These are phyloP conservation scores for Halocynthia roretzi DNA, from an alignment of 23 tunicate species.

Conservation along the genomic window DNA sequence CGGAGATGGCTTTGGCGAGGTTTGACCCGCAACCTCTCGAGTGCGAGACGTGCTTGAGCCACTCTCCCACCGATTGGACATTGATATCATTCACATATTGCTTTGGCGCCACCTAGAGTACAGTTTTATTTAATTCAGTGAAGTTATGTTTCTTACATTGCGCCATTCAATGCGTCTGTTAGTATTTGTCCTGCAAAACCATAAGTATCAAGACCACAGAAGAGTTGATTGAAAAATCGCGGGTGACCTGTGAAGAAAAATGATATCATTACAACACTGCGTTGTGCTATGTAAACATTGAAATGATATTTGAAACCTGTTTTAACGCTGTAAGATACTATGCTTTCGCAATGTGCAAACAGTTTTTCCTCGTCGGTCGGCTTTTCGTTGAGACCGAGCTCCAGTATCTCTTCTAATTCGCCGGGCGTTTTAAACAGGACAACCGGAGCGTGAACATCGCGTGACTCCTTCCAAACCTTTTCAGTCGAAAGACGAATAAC, in stretches of 20 bases:
- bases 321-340: constrained; percentile 62
- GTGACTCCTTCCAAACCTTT: constrained; percentile 26
- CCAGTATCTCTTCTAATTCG: constrained; percentile 37
- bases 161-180: constrained; percentile 57
- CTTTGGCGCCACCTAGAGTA: background rate
- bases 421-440: constrained; percentile 49
- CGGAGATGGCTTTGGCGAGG: too few relatives aligned
- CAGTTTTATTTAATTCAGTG: too few relatives aligned
- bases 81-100: background rate
- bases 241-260: constrained; percentile 51
- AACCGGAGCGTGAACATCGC: constrained; percentile 33
- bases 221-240: constrained; percentile 79
- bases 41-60: background rate
- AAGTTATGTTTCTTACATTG: constrained; percentile 35
- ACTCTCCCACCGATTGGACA: background rate
- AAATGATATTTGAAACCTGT: constrained; percentile 26
- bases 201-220: constrained; percentile 63
- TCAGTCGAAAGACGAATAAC: constrained; percentile 22
- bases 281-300: background rate
- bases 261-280: background rate
- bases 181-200: constrained; percentile 70
- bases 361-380: constrained; percentile 28
- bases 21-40: too few relatives aligned
- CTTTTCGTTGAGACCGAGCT: constrained; percentile 30
- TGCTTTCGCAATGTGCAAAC: constrained; percentile 25